Base-by-base conservation (phyloP, 2,113 vertebrate species). In the Lasiurus borealis region DNA sequence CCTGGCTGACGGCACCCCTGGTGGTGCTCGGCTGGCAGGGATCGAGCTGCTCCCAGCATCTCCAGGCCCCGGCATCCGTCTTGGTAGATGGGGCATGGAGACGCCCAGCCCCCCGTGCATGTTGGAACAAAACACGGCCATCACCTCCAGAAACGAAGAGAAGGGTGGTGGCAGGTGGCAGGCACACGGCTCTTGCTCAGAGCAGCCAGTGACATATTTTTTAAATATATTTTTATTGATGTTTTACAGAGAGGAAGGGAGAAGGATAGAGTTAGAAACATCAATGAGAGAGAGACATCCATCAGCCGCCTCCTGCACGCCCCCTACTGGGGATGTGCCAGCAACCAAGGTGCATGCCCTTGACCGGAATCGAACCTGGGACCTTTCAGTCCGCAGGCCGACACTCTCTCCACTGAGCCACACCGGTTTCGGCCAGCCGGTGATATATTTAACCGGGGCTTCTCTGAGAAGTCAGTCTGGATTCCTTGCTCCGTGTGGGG, bases 401-500 rank as follows among this genome's bases (percentile, higher is more conserved):
- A 40, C 40, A 5, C 40, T 40, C 40, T 40, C 3, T 40, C 40
- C 40, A 40, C 40, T 40, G 40, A 40, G 40, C 40, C 40, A 40
- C 40, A 40, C 40, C 40, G 40, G 40, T 40, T 40, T 40, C 40
- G 40, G 40, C 5, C 40, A 40, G 40, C 5, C 40, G 40, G 40
- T 40, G 96, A n/a, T 80, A 2, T 91, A 15, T 93, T 88, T 75
- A n/a, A 85, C 59, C 34, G 46, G 48, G 62, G 86, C 68, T 86
- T 91, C 95, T 86, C 92, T 86, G 68, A 86, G 88, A 92, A 76
- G 57, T 78, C 66, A 1, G 31, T 73, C 80, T 96, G 73, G 87
- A 91, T 80, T 91, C 78, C 92, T 91, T 87, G 75, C 85, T 91
- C 80, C 44, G 18, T 34, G 80, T 94, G 73, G 88, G 88, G 72